phyloP scores from a whole-genome alignment of 2,113 vertebrate genomes.

The Zosterops hypoxanthus region DNA sequence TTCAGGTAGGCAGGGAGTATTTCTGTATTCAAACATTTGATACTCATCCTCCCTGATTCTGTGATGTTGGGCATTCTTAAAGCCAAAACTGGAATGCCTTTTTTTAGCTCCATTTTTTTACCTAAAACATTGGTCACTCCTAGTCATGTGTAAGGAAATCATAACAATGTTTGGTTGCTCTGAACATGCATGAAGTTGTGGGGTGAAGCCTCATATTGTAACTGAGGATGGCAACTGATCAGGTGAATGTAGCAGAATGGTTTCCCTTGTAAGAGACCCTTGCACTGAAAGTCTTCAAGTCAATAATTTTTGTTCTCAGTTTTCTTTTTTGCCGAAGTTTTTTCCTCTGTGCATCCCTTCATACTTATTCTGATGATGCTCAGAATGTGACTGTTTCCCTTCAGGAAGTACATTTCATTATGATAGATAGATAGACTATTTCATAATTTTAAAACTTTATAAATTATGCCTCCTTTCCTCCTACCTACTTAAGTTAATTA shows the following conservation, averaged over 20 bases:
- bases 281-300: background rate
- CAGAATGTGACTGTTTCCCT: background rate
- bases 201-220: background rate
- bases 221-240: background rate
- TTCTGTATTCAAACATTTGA: background rate
- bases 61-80: background rate
- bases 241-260: background rate
- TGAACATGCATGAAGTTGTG: background rate
- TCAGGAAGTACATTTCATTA: background rate
- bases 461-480: background rate
- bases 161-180: background rate
- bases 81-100: background rate
- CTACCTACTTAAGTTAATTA: background rate
- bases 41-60: background rate
- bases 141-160: background rate
- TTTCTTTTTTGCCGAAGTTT: background rate
- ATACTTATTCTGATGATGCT: background rate
- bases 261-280: background rate
- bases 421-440: background rate
- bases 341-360: background rate
- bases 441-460: background rate
- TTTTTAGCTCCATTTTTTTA: background rate
- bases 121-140: background rate
- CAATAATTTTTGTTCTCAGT: background rate
- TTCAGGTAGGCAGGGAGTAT: constrained; percentile 82